Percentiles rank a stretch among this genome's conserved stretches.
Evolutionary conservation across 2,113 vertebrate genomes (phyloP).

Genomic region (Ailurus styani): DNA sequence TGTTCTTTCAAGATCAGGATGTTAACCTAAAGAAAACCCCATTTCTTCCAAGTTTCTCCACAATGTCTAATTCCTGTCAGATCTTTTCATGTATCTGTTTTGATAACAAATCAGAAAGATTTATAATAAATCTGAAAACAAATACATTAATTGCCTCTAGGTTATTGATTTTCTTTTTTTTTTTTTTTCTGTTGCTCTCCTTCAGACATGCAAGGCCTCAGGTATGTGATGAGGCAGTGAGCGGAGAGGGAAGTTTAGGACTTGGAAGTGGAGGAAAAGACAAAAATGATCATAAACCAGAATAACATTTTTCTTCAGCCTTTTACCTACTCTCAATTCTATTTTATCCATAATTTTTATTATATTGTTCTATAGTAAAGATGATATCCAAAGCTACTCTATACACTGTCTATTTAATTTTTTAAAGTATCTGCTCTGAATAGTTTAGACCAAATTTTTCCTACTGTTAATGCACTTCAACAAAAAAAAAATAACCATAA

Average conservation of each 20-base stretch:
- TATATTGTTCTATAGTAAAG: not conserved
- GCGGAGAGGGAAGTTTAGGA: not conserved
- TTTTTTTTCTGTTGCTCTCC: not conserved
- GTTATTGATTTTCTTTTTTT: no score
- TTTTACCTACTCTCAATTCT: not conserved
- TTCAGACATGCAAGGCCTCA: not conserved
- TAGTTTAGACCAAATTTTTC: not conserved
- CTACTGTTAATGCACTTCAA: not conserved
- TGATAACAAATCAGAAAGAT: not conserved
- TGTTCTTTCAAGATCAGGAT: not conserved
- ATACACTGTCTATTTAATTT: not conserved
- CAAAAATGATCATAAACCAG: not conserved
- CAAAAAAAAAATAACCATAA: not conserved
- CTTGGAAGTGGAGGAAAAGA: not conserved
- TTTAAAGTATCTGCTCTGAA: not conserved
- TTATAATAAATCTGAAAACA: no score
- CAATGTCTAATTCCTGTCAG: not conserved
- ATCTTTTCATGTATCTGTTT: not conserved
- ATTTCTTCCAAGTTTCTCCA: not conserved
- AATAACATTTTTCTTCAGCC: not conserved
- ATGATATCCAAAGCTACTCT: not conserved
- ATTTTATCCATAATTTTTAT: not conserved
- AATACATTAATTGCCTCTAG: not conserved
- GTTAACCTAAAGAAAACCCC: not conserved
- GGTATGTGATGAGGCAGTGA: rapidly evolving